phyloP scores from a whole-genome alignment of 2,113 vertebrate genomes.

The Hypomesus transpacificus region DNA sequence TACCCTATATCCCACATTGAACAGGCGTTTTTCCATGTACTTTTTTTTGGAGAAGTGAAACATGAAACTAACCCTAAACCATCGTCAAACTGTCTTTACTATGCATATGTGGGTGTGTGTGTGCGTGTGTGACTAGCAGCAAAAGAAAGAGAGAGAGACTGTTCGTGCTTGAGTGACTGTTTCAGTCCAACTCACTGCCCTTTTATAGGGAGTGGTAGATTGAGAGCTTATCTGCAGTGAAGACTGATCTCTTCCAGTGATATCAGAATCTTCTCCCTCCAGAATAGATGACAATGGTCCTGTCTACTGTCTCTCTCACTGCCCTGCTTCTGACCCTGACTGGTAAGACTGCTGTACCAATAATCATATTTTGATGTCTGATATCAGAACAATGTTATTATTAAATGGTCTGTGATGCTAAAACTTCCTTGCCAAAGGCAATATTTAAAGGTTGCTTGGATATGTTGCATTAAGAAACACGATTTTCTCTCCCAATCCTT shows the following conservation, averaged over 20 bases:
- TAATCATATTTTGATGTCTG: neutral
- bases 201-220: neutral
- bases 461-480: too few species aligned
- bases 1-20: too few species aligned
- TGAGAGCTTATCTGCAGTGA: neutral
- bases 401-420: too few species aligned
- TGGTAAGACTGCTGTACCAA: conserved; percentile 16
- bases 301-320: neutral
- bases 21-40: too few species aligned
- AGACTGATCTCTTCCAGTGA: conserved; percentile 3
- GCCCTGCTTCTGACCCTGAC: conserved; percentile 21
- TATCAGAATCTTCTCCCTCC: neutral
- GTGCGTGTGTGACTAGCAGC: neutral
- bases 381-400: too few species aligned
- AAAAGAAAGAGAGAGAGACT: neutral
- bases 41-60: too few species aligned
- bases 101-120: conserved; percentile 8
- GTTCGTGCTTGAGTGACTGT: neutral
- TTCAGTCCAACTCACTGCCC: neutral
- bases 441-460: too few species aligned
- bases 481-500: neutral
- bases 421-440: too few species aligned
- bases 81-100: neutral
- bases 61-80: too few species aligned
- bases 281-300: conserved; percentile 15